Evolutionary conservation across 2,888 invertebrate genomes (phyloP), one percentile per base, ranked within the genome.

Genomic region (Xylocampa areola): DNA sequence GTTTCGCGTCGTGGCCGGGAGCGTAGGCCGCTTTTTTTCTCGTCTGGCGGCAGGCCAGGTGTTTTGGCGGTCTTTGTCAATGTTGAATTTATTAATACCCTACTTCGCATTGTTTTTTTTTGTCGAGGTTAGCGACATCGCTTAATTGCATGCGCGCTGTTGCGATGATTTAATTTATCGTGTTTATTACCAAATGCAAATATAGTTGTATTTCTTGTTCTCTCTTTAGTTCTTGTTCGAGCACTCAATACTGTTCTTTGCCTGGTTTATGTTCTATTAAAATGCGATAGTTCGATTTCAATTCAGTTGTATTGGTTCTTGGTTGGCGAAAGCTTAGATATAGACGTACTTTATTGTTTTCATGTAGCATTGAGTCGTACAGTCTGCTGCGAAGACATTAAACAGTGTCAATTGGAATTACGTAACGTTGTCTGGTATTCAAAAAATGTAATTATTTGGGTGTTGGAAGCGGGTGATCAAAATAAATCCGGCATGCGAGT

Each of bases 1-100:
- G 82, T 85, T 77, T 68, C 77, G 57, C 79, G 78, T 53, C 76
- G 74, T 61, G 75, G 64, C 73, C 70, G 67, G 65, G 59, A 73
- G 86, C 87, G 89, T 88, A 86, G 87, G 88, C 81, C 41, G 82
- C 77, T 84, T 90, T 91, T 63, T 90, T 90, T 86, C 77, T 68
- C 71, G 76, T 74, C 87, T 94, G 94, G 93, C 89, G 57, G 66
- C 0, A 50, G 51, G 87, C 93, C 94, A 94, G 90, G 75, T 86
- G 88, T 86, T 92, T 92, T 94, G 92, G 91, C 92, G 94, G 93
- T 94, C 94, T 94, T 88, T 94, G 94, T 94, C 94, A 94, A 94
- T 94, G 94, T 88, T 93, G 87, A 82, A 91, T 92, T 91, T 94
- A 94, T 94, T 94, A 92, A 92, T 94, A 92, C 68, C 36, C 61